Evolutionary conservation across 1,140 invertebrate genomes (phyloP).

Genomic region (Temnothorax curvispinosus): DNA sequence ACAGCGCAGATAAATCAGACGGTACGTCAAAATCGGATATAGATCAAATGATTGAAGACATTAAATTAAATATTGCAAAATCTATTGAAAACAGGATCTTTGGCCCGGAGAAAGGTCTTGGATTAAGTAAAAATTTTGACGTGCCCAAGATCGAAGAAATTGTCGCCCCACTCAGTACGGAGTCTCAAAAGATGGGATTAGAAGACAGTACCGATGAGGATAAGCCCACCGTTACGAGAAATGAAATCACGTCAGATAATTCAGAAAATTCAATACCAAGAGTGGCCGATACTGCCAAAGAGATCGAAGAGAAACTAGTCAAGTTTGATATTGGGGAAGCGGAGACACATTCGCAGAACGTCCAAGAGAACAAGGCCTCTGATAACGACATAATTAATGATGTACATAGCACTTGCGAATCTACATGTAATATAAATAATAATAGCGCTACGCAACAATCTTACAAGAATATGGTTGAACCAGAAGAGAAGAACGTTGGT

Average conservation of each 20-base stretch:
- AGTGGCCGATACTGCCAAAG: slow-evolving; percentile 86
- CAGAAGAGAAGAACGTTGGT: neutral
- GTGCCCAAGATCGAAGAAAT: slow-evolving; percentile 82
- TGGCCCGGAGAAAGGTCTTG: slow-evolving; percentile 76
- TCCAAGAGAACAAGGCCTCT: slow-evolving; percentile 62
- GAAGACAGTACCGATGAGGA: slow-evolving; percentile 78
- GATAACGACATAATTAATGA: slow-evolving; percentile 44
- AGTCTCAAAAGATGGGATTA: slow-evolving; percentile 79
- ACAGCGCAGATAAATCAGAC: slow-evolving; percentile 76
- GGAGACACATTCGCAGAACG: slow-evolving; percentile 71
- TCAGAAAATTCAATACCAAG: slow-evolving; percentile 83
- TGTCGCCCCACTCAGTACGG: slow-evolving; percentile 79
- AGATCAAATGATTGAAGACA: slow-evolving; percentile 84
- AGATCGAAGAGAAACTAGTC: slow-evolving; percentile 85
- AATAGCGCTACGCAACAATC: slow-evolving; percentile 5
- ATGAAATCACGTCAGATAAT: slow-evolving; percentile 75
- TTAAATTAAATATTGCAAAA: slow-evolving; percentile 83
- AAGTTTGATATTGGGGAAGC: slow-evolving; percentile 82
- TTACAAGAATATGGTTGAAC: slow-evolving; percentile 13
- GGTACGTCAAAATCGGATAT: slow-evolving; percentile 79
- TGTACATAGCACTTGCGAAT: slow-evolving; percentile 61
- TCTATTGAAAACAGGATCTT: slow-evolving; percentile 82
- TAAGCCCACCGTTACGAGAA: slow-evolving; percentile 75
- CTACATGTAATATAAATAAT: slow-evolving; percentile 39
- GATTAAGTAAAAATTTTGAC: slow-evolving; percentile 80